Evolutionary conservation across 2,888 invertebrate species (phyloP), one percentile per base, ranked within the genome.

Genomic region (Halocaridina rubra): DNA sequence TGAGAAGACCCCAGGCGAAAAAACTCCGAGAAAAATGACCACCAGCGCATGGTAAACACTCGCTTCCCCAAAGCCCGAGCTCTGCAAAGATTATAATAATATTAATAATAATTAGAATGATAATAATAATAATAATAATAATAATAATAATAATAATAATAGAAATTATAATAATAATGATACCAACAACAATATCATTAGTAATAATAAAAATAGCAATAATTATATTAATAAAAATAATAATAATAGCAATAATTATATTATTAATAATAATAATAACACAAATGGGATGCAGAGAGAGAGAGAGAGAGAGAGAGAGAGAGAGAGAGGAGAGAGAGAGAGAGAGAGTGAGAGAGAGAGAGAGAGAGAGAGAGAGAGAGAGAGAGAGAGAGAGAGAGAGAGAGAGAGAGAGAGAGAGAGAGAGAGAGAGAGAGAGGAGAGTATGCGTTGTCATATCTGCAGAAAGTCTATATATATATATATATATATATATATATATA

Each of bases 1-100:
- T 99, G 89, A 99, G 94, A 89, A 99, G 93, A 80, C 99, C 99
- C 99, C 99, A 99, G 89, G 99, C 98, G 93, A 99, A 99, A 93
- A 99, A 99, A 93, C 99, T n/a, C n/a, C 99, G 92, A 99, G 93
- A 93, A 99, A 99, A 92, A 99, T 99, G 90, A 99, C 98, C 91
- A 99, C 96, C 91, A 99, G 93, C 88, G 99, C 99, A 94, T 99
- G 99, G 92, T 97, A 98, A 88, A 99, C 96, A 91, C 97, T 97
- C 88, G 99, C 98, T 91, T 96, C 95, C 89, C 97, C 97, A 91
- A 97, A 95, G 59, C 88, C 88, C 2, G 88, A 88, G 75, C 88
- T 88, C 88, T 88, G 88, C 5, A 76, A 57, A 33, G 72, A 32
- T 30, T 33, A 24, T 30, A 61, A 72, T n/a, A 27, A 19, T 64